phyloP scores from a whole-genome alignment of 2,113 vertebrate genomes.

The Oxyura jamaicensis region DNA sequence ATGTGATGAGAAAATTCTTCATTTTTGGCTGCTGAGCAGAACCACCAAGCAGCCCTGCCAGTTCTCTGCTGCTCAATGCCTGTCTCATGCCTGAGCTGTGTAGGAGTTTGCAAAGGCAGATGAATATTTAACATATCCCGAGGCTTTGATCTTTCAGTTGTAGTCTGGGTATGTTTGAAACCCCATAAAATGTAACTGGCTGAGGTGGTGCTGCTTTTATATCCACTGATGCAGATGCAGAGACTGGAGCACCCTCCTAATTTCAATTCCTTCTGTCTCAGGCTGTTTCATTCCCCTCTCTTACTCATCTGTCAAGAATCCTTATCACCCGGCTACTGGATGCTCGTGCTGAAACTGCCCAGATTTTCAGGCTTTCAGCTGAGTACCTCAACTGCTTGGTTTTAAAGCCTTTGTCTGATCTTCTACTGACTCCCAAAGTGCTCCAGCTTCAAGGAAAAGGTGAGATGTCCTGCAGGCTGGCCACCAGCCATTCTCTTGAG shows the following conservation, averaged over 20 bases:
- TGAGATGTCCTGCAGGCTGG: neutral
- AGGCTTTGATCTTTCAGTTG: constrained; percentile 28
- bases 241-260: neutral
- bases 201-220: neutral
- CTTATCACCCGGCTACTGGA: neutral
- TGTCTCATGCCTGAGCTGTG: neutral
- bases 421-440: neutral
- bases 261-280: neutral
- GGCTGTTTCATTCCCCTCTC: neutral
- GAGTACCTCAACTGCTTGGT: neutral
- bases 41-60: neutral
- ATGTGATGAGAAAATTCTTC: neutral
- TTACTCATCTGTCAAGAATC: neutral
- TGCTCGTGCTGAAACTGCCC: neutral
- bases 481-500: neutral
- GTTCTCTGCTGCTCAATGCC: neutral
- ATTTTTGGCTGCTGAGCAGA: neutral
- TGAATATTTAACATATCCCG: constrained; percentile 46
- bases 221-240: neutral
- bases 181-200: neutral
- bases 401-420: neutral
- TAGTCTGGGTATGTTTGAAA: neutral
- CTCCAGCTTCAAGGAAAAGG: neutral
- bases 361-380: neutral
- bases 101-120: neutral